Percentiles rank a stretch among this genome's conserved stretches.
These are phyloP conservation scores for Sinocyclocheilus anophthalmus DNA, from an alignment of 2,113 vertebrate species.

Conservation along the genomic window DNA sequence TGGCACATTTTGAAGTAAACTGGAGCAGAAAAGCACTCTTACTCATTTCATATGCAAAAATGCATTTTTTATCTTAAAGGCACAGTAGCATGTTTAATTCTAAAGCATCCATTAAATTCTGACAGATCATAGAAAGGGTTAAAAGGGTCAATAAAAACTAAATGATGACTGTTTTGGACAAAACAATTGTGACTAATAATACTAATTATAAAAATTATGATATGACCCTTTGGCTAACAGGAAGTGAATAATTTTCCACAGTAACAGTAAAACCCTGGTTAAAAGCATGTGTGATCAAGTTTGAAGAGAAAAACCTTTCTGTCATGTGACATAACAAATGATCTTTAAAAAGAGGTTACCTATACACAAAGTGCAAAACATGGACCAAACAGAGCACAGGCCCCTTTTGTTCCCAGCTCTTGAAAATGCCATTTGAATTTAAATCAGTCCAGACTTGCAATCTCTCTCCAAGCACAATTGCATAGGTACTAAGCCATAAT, in stretches of 20 bases:
- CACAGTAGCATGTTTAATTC: neutral
- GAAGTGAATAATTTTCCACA: neutral
- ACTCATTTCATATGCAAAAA: neutral
- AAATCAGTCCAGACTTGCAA: constrained; percentile 74
- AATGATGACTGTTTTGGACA: neutral
- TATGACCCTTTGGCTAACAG: too few relatives aligned
- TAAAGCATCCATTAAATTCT: neutral
- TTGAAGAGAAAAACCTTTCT: too few relatives aligned
- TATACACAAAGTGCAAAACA: constrained; percentile 7
- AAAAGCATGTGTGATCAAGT: neutral
- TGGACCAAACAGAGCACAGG: constrained; percentile 12
- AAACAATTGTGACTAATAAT: neutral
- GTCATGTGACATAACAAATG: constrained; percentile 28
- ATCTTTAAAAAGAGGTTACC: neutral
- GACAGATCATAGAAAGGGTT: neutral
- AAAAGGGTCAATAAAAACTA: neutral
- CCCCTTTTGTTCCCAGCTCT: constrained; percentile 49
- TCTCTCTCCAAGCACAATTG: constrained; percentile 68
- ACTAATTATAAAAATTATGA: neutral
- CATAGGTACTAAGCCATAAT: constrained; percentile 84
- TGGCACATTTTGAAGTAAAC: neutral
- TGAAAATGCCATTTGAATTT: constrained; percentile 75
- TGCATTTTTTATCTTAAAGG: neutral
- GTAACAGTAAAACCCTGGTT: too few relatives aligned
- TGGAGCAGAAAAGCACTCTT: neutral